Base-by-base conservation (phyloP, 2,888 invertebrate genomes). In the Isoperla grammatica region DNA sequence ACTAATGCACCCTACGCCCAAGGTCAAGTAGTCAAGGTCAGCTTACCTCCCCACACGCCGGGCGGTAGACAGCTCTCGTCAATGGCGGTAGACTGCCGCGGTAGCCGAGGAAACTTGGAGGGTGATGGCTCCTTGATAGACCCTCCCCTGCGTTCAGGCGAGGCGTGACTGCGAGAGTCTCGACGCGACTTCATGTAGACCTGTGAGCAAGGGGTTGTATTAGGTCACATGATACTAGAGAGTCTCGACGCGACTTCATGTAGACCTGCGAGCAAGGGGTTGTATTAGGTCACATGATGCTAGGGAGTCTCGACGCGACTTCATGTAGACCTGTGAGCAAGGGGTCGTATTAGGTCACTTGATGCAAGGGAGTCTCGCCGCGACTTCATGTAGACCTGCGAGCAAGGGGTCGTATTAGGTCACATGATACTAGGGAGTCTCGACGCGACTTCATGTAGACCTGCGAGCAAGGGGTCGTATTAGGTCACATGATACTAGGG, bases 41-140 rank as follows among this genome's bases (percentile, higher is more conserved):
- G 4, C 29, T 29, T 8, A 63, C 60, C 20, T 63, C 81, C 79
- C 72, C 79, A 78, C 8, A 78, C 77, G 29, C 82, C 83, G 20
- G 85, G 85, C 0, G 89, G 89, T 56, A 89, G 80, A 67, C 81
- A 84, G 42, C 88, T 87, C 73, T 94, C 93, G 74, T 94, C 94
- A 70, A 90, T 91, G 39, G 92, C 90, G 5, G 93, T 92, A 15
- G 90, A 90, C 74, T 94, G 94, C 35, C 94, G 80, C 70, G 90
- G 90, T 54, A 93, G 76, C 57, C 90, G 80, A 46, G 86, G 85
- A 64, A 85, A 73, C 69, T 78, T 78, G 66, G 71, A 64, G 19
- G 65, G 63, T 2, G 65, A 64, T 12, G 71, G 69, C 58, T 64
- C 64, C 57, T 69, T 69, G 49, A 68, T 66, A 60, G 66, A 67